Base-by-base conservation (phyloP, 2,797 vertebrate genomes). In the Betta splendens region DNA sequence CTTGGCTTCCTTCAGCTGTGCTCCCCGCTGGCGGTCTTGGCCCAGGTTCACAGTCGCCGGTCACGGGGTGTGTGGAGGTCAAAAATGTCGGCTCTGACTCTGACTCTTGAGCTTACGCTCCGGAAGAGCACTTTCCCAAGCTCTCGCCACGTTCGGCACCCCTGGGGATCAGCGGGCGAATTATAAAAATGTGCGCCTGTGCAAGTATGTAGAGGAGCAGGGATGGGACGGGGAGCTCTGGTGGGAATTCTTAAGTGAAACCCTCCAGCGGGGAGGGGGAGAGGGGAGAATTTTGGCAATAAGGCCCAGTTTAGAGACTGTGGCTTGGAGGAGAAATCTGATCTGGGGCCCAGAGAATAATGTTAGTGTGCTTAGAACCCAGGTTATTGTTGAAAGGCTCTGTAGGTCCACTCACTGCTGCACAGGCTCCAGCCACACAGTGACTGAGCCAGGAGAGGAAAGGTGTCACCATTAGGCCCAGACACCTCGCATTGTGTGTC, bases 61-160 rank as follows among this genome's bases (percentile, higher is more conserved):
- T 81, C 77, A 66, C 31, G 18, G 83, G 79, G 75, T 82, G 86
- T 85, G 81, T 72, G 68, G 71, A 81, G 87, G 83, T 89, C 74
- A 70, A 38, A 72, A 66, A 59, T 23, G 10, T 62, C 56, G 16
- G 43, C 67, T 69, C 50, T 43, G 58, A 69, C 49, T 66, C 38
- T 9, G 56, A 83, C 77, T 84, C 69, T 84, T 72, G 79, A 89
- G 89, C 79, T 67, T 82, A 80, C 75, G 77, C 86, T 92, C 87
- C 84, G 87, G 92, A 92, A 91, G 91, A 86, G 77, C 71, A 80
- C 82, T 92, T 93, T 93, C 92, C 92, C 92, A 93, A 93, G 91
- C 90, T 92, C 86, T 91, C 79, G 83, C 88, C 89, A 90, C 22
- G 48, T 66, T 68, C 17, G 11, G 42, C 69, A 84, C 90, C 84